Evolutionary conservation across 92 coral and sea anemone genomes (phyloP), one percentile per base, ranked within the genome.

Genomic region (Parazoanthus atlanticus): DNA sequence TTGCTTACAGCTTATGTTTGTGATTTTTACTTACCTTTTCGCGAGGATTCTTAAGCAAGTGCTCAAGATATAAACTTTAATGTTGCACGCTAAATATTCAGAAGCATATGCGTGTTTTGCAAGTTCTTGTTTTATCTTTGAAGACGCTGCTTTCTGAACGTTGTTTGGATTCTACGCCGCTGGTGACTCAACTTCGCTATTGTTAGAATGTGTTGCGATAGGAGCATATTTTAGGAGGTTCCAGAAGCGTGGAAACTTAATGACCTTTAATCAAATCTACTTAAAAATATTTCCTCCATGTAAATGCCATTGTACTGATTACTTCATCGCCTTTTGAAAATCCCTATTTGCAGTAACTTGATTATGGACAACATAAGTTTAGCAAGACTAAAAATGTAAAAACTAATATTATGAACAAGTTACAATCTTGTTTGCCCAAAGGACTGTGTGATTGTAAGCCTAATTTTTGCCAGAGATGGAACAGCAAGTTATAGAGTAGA

Each of bases 31-130:
- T 34, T 36, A 75, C 79, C 79, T 75, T 74, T 75, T 75, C 79
- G 8, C 79, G 79, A 75, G n/a, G 79, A 36, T 75, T 71, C 26
- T 19, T 43, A 75, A 75, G 79, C 79, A 75, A 75, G 16, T 75
- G 79, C 29, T 16, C 10, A 33, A 75, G 43, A 34, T n/a, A 19
- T 74, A 33, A 74, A 34, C 79, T 75, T 75, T 36, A 75, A 75
- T 75, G 29, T 33, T 33, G 79, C 79, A 36, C 23, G 26, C 29
- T 75, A n/a, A 34, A 19, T 33, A 10, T 13, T 33, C n/a, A 33
- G 26, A 72, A 75, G 47, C 0, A 34, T 75, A 15, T 21, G 79
- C 43, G 29, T 41, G 79, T 75, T 75, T 75, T 75, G 79, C 43
- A 75, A 75, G 79, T n/a, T 41, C 49, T 75, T 21, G 79, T 75